Percentiles rank a stretch among this genome's conserved stretches.
Conservation (phyloP, 2,888 invertebrate genomes). For the Bugula neritina region DNA sequence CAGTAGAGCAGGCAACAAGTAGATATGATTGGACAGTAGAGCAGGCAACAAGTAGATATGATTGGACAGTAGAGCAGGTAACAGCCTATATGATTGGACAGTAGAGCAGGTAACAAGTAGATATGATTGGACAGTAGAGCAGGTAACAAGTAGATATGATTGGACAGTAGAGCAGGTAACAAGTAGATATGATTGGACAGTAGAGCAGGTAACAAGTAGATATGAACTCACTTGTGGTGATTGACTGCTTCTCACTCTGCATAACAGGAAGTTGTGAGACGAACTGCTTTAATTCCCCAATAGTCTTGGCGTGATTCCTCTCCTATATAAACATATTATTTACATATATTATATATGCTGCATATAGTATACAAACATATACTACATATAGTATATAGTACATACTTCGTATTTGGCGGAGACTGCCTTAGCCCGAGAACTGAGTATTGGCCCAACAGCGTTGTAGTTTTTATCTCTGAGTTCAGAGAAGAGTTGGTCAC, state of each 20-base stretch:
- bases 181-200: too few relatives aligned
- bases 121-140: too few relatives aligned
- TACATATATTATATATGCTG: neutral
- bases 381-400: neutral
- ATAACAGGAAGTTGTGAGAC: slow-evolving; percentile 82
- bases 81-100: too few relatives aligned
- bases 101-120: too few relatives aligned
- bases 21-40: too few relatives aligned
- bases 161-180: too few relatives aligned
- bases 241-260: slow-evolving; percentile 70
- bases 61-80: too few relatives aligned
- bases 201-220: too few relatives aligned
- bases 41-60: too few relatives aligned
- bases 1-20: too few relatives aligned
- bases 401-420: slow-evolving; percentile 66
- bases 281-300: slow-evolving; percentile 90
- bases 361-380: neutral
- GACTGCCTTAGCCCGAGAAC: slow-evolving; percentile 78
- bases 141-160: too few relatives aligned
- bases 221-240: slow-evolving; percentile 63
- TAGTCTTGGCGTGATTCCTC: slow-evolving; percentile 72
- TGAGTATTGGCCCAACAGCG: slow-evolving; percentile 76
- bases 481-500: slow-evolving; percentile 80
- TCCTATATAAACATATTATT: slow-evolving; percentile 58
- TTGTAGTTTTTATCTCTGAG: slow-evolving; percentile 88